A percentile compares a stretch with the other conserved stretches of the same genome.
phyloP scores from a whole-genome alignment of 2,888 invertebrate genomes.

The Orthonychiurus folsomi region DNA sequence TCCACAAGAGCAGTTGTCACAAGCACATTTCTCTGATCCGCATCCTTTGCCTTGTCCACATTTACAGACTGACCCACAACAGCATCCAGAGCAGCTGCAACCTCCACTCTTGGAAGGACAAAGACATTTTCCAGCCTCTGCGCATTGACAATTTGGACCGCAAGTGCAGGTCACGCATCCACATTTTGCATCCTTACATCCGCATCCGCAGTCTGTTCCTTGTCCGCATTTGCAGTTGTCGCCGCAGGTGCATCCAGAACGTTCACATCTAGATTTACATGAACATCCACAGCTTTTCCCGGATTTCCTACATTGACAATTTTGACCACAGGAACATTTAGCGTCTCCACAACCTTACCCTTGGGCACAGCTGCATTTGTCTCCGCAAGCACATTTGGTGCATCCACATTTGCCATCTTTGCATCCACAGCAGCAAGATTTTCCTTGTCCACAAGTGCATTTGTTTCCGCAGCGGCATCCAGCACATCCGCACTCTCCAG shows the following conservation, averaged over 20 bases:
- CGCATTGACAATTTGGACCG: not conserved
- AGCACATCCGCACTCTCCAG: not conserved
- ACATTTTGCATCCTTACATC: not conserved
- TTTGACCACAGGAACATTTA: not conserved
- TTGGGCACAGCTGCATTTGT: not conserved
- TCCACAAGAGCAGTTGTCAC: not conserved
- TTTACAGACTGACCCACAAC: not conserved
- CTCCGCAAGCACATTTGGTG: not conserved
- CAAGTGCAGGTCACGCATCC: not conserved
- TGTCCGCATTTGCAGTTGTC: conserved; percentile 48
- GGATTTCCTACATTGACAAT: not conserved
- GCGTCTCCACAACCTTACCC: not conserved
- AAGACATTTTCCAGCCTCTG: not conserved
- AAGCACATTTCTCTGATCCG: not conserved
- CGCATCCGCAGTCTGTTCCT: conserved; percentile 1
- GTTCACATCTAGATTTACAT: not conserved
- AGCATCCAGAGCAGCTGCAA: not conserved
- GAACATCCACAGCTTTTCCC: not conserved
- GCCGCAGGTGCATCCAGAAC: not conserved
- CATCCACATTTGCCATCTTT: not conserved
- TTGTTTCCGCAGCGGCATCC: not conserved
- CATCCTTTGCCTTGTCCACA: not conserved
- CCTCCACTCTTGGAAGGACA: not conserved
- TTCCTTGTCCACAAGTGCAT: not conserved
- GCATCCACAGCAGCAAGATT: not conserved